phyloP scores from a whole-genome alignment of 2,113 vertebrate genomes.

The Chrysochloris asiatica region DNA sequence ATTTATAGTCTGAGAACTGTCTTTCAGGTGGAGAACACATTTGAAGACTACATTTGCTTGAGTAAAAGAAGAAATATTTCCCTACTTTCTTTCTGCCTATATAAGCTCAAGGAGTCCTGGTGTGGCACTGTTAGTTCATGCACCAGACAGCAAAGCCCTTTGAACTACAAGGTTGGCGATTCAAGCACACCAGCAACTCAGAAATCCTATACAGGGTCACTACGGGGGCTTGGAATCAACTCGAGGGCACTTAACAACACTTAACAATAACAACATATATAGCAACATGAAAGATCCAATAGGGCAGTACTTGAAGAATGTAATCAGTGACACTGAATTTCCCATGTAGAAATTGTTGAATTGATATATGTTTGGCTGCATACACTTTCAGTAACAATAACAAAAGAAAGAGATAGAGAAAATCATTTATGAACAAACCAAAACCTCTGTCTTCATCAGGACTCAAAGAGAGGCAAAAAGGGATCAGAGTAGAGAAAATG shows the following conservation, averaged over 20 bases:
- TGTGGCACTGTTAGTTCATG: too few relatives aligned
- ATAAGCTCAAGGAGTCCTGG: neutral
- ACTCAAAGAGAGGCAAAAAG: neutral
- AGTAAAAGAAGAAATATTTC: neutral
- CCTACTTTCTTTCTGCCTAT: neutral
- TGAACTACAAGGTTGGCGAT: too few relatives aligned
- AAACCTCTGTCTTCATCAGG: neutral
- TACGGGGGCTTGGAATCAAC: too few relatives aligned
- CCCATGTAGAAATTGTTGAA: neutral
- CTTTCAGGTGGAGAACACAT: neutral
- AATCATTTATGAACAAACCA: conserved; percentile 49
- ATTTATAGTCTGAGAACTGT: neutral
- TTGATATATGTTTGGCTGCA: neutral
- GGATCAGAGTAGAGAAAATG: neutral
- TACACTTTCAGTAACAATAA: neutral
- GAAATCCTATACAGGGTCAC: too few relatives aligned
- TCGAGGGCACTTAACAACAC: too few relatives aligned
- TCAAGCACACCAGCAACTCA: too few relatives aligned
- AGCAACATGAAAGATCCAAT: neutral
- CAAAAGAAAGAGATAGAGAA: neutral
- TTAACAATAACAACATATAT: too few relatives aligned
- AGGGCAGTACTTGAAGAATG: neutral
- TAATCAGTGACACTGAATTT: neutral
- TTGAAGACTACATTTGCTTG: neutral
- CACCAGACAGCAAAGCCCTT: too few relatives aligned